Conservation (phyloP, 2,888 invertebrate genomes). For the Drosophila vallismaia region DNA sequence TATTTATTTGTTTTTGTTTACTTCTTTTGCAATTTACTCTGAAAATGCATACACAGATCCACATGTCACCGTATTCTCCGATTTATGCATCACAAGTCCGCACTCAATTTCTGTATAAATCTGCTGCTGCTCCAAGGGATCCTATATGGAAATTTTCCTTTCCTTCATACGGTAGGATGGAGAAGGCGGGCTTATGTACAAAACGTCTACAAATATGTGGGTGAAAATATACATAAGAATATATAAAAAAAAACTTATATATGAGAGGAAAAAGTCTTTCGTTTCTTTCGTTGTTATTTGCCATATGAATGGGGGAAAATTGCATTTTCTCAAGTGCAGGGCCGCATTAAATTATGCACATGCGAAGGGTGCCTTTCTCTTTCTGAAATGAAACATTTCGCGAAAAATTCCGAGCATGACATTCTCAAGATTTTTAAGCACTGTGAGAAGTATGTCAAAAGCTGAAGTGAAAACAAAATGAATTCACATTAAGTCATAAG, state of each 20-base stretch:
- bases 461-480: slow-evolving; percentile 24
- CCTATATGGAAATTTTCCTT: slow-evolving; percentile 27
- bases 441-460: slow-evolving; percentile 10
- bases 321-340: slow-evolving; percentile 49
- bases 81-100: slow-evolving; percentile 26
- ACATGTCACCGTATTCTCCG: slow-evolving; percentile 3
- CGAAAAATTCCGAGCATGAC: slow-evolving; percentile 32
- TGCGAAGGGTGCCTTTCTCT: slow-evolving; percentile 30
- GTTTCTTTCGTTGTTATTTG: slow-evolving; percentile 25
- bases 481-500: slow-evolving; percentile 5
- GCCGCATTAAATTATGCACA: slow-evolving; percentile 50
- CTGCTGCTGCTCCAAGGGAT: slow-evolving; percentile 5
- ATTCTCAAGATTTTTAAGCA: slow-evolving; percentile 41
- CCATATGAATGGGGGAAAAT: slow-evolving; percentile 42
- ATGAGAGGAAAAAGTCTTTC: slow-evolving; percentile 20
- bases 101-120: slow-evolving; percentile 32
- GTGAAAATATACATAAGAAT: slow-evolving; percentile 14
- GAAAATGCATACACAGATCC: slow-evolving; percentile 17
- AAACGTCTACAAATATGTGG: slow-evolving; percentile 28
- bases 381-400: slow-evolving; percentile 36
- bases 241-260: slow-evolving; percentile 6
- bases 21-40: slow-evolving; percentile 13
- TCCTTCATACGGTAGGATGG: slow-evolving; percentile 7
- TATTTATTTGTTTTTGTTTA: slow-evolving; percentile 29
- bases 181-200: slow-evolving; percentile 21